Base-by-base conservation (phyloP, 2,113 vertebrate species). In the Lycaon pictus region DNA sequence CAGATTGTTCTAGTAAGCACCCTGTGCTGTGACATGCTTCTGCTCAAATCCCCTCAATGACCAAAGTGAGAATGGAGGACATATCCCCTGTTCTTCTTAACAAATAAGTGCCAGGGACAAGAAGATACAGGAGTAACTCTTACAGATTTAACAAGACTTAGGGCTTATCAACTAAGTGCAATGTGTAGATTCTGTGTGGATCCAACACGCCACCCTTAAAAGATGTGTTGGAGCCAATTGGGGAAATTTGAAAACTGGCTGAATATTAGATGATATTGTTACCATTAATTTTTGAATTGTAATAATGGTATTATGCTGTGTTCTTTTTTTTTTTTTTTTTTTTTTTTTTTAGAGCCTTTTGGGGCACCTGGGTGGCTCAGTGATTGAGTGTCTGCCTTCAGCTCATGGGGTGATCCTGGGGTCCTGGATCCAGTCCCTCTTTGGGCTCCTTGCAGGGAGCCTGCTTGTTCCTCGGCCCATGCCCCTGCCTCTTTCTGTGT, bases 281-380 rank as follows among this genome's bases (percentile, higher is more conserved):
- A 56, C 7, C 87, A 19, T 72, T 72, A 60, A 93, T 67, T 91
- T 90, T 95, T 63, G 62, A 87, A 20, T 48, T 88, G 23, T 65
- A 77, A 35, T 55, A 48, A 71, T 81, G n/a, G 63, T 58, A 76
- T 87, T 58, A 37, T 23, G 19, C 15, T 22, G 9, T 48, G 15
- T 87, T 88, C 17, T 43, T 43, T 43, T 43, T 43, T 43, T 43
- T 43, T 43, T 43, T 43, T 43, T 43, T 43, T 43, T 43, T 43
- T 43, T 43, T 43, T 43, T 43, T 43, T 43, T 43, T 4, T 7
- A 43, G 43, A 43, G 43, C 25, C 43, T 43, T 43, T 43, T 43
- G 43, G 43, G 43, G 6, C 43, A 43, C 43, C 43, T 43, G 43
- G 43, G 43, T 43, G 43, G 43, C 43, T 43, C 43, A 43, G 43